Base-by-base conservation (phyloP, 2,113 vertebrate genomes). In the Agapornis roseicollis region DNA sequence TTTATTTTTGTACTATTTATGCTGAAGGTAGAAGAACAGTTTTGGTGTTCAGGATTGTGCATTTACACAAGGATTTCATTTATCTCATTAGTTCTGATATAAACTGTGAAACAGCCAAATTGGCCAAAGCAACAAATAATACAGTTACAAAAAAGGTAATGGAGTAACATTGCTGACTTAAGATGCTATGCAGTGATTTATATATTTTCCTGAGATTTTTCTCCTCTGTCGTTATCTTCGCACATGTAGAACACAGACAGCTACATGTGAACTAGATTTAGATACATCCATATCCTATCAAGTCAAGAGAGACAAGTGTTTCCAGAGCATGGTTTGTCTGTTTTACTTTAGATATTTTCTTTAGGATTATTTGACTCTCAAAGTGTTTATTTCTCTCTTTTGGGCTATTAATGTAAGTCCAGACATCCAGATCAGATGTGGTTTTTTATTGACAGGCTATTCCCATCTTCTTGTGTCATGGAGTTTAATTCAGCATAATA, bases 271-370 rank as follows among this genome's bases (percentile, higher is more conserved):
- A 4, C 35, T 73, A 15, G 19, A 16, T 72, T 72, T 80, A 61
- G 25, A 65, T 33, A 33, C 0, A 0, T 44, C 83, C 0, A 0
- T 83, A 19, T 80, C 35, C 24, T 50, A 10, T 66, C 33, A 46
- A 63, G 28, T 49, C 27, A 61, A 80, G 33, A 49, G 52, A 44
- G 7, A 49, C 16, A 44, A 77, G 29, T 13, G 17, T 80, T 77
- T 92, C n/a, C 37, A 73, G 7, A 52, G 12, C 10, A 8, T 46
- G 13, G 17, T 46, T 77, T 6, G 0, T 77, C 49, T 52, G 58
- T 6, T 11, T 92, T 72, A 35, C 13, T 73, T 77, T 20, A 58
- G 24, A 25, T 49, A 49, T 37, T 80, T 94, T 80, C 64, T 44
- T 63, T 37, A 56, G 37, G n/a, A 8, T 80, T 72, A 42, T 47